Evolutionary conservation across 1,140 invertebrate species (phyloP).

Genomic region (Potamilus streckersoni): DNA sequence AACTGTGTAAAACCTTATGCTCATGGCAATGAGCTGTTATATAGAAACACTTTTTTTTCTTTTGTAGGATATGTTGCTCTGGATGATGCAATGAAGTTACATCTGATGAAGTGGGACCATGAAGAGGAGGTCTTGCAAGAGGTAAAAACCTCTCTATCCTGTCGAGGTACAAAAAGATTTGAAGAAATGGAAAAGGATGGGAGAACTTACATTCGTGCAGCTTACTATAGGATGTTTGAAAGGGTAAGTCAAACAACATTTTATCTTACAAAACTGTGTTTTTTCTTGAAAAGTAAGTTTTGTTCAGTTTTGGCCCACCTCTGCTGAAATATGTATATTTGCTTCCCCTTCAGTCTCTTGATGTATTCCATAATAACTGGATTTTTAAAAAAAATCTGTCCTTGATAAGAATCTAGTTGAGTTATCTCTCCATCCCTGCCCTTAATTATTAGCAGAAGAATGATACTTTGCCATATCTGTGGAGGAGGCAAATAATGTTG

Average conservation of each 20-base stretch:
- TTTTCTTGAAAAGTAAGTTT: no score
- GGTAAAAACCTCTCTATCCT: slow-evolving; percentile 35
- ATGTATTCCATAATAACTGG: no score
- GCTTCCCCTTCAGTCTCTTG: no score
- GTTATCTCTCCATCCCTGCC: no score
- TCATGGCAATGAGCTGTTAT: background rate
- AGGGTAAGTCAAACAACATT: slow-evolving; percentile 20
- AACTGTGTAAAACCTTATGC: background rate
- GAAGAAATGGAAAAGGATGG: slow-evolving; percentile 31
- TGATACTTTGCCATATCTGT: no score
- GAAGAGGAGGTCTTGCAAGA: slow-evolving; percentile 39
- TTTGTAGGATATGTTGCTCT: slow-evolving; percentile 45
- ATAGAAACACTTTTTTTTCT: background rate
- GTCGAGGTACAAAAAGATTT: slow-evolving; percentile 34
- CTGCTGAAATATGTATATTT: no score
- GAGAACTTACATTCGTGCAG: slow-evolving; percentile 36
- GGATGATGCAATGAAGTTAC: slow-evolving; percentile 32
- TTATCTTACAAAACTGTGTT: no score
- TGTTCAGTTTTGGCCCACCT: no score
- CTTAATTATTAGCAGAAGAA: no score
- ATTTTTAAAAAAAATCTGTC: no score
- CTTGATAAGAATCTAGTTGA: no score
- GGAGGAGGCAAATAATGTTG: no score
- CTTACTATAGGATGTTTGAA: slow-evolving; percentile 46
- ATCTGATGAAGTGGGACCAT: slow-evolving; percentile 34